Evolutionary conservation across 2,888 invertebrate species (phyloP), one percentile per base, ranked within the genome.

Genomic region (Andrena haemorrhoa): DNA sequence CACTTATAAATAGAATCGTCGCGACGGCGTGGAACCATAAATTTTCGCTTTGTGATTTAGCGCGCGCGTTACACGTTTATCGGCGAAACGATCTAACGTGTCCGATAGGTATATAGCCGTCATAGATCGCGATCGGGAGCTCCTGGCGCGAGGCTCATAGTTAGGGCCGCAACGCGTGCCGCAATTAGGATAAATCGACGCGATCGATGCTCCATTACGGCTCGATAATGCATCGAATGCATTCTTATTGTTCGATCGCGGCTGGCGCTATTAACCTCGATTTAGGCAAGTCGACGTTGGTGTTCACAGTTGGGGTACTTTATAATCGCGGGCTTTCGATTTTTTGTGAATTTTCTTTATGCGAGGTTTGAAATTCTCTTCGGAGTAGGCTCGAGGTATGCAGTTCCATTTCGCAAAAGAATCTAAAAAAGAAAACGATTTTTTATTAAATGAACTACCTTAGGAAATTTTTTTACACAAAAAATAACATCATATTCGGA

Each of bases 1-100:
- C 53, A 85, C 87, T 86, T 92, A 92, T 92, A 92, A 92, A 92
- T 92, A 92, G 92, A 91, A 91, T 89, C 86, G 90, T 89, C 90
- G 91, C 90, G 90, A 91, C 90, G 89, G 89, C 85, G 86, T 85
- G 89, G 87, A 89, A 91, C 89, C 90, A 89, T 92, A 92, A 92
- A 92, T 92, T 90, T 89, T 89, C 89, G 87, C 88, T 90, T 90
- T 86, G 90, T 89, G 90, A 91, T 90, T 90, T 91, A 91, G 86
- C 84, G 88, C 86, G 80, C 82, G 85, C 84, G 84, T 79, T 81
- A 82, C 79, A 73, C 83, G 79, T 84, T 82, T 84, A 86, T 89
- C 83, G 71, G 77, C 23, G 58, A 68, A 75, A 72, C 85, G 74
- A 82, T 76, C 83, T 84, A 47, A 56, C 71, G 73, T 64, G 73